Conservation (phyloP, 2,888 invertebrate species). For the Epistrophe grossulariae region DNA sequence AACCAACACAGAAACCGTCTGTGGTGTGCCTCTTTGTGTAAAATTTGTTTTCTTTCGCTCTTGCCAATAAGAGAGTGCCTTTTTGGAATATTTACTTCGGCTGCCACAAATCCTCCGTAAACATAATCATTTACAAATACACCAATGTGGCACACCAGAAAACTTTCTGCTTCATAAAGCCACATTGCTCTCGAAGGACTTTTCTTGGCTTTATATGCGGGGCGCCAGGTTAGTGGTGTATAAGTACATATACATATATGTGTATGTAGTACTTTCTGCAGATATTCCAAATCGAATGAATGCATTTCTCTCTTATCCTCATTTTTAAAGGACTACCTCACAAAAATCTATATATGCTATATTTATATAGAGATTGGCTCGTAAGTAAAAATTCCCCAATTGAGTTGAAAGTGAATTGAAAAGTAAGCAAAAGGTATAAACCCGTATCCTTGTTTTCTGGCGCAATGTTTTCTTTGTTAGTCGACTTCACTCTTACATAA, state of each 20-base stretch:
- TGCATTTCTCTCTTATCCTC: slow-evolving; percentile 23
- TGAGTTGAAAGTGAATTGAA: slow-evolving; percentile 53
- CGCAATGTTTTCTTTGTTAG: not conserved
- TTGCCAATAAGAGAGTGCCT: not conserved
- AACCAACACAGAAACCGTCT: slow-evolving; percentile 47
- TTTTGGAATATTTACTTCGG: slow-evolving; percentile 41
- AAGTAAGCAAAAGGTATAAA: slow-evolving; percentile 27
- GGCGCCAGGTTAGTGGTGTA: slow-evolving; percentile 13
- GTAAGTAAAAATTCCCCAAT: slow-evolving; percentile 38
- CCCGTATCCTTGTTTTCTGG: slow-evolving; percentile 27
- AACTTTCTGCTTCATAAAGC: slow-evolving; percentile 55
- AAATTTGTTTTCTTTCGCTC: slow-evolving; percentile 17
- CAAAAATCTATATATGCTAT: not conserved
- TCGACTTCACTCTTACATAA: not conserved
- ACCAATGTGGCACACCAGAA: slow-evolving; percentile 44
- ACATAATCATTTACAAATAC: slow-evolving; percentile 67
- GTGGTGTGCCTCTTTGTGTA: slow-evolving; percentile 33
- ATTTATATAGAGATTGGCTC: slow-evolving; percentile 36
- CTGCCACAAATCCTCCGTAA: slow-evolving; percentile 58
- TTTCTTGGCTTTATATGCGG: slow-evolving; percentile 20
- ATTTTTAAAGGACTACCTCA: not conserved
- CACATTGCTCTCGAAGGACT: slow-evolving; percentile 24
- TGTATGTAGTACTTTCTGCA: not conserved
- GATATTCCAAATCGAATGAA: slow-evolving; percentile 12
- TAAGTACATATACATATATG: not conserved